phyloP scores from a whole-genome alignment of 2,113 vertebrate genomes.

The Ciconia stormi region DNA sequence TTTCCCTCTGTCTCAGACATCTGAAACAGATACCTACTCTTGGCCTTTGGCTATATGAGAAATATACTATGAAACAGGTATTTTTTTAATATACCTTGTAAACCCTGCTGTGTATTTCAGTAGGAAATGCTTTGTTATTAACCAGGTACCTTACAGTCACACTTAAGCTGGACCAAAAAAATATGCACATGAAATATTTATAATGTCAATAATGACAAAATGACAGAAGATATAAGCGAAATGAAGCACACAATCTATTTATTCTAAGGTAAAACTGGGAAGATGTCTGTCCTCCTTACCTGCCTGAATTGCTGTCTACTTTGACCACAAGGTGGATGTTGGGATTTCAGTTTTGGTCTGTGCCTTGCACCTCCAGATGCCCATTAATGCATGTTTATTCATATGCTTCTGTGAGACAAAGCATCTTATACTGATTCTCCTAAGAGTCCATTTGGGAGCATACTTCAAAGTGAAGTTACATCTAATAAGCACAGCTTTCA shows the following conservation, averaged over 20 bases:
- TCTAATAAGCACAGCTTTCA: background rate
- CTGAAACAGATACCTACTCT: background rate
- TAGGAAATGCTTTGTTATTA: background rate
- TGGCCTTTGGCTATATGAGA: background rate
- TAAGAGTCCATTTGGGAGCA: background rate
- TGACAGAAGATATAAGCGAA: background rate
- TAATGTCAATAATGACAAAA: background rate
- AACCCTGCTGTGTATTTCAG: background rate
- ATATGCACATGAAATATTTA: background rate
- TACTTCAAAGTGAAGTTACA: background rate
- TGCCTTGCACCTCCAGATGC: background rate
- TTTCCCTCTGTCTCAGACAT: background rate
- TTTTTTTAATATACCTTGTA: background rate
- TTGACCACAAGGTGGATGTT: background rate
- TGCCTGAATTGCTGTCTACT: background rate
- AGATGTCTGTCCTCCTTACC: background rate
- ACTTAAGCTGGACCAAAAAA: background rate
- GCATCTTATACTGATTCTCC: background rate
- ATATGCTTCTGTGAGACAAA: background rate
- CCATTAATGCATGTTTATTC: background rate
- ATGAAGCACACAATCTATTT: background rate
- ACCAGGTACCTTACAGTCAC: background rate
- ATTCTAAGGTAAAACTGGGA: background rate
- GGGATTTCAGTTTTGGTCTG: background rate
- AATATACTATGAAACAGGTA: background rate